These are phyloP conservation scores for Gordius sp. DNA, from an alignment of 2,888 invertebrate species.

Conservation along the genomic window DNA sequence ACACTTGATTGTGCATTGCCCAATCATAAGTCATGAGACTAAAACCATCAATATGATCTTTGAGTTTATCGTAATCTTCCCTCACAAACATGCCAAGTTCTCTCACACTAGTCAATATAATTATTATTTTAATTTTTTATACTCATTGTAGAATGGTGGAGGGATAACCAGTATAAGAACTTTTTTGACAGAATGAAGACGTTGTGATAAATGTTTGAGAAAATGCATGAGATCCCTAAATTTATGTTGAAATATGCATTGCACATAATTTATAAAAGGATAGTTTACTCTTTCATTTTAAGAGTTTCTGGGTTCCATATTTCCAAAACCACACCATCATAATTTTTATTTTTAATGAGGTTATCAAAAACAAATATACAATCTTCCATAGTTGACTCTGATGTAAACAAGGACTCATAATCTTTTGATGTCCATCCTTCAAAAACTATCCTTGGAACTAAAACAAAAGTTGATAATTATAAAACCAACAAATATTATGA, in stretches of 20 bases:
- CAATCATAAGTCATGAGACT: slow-evolving; percentile 92
- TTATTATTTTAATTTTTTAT: slow-evolving; percentile 14
- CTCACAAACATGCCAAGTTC: slow-evolving; percentile 40
- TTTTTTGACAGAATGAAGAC: slow-evolving; percentile 21
- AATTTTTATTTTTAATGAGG: slow-evolving; percentile 35
- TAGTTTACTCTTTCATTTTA: slow-evolving; percentile 33
- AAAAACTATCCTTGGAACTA: not conserved
- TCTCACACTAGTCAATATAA: slow-evolving; percentile 18
- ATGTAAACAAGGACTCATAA: not conserved
- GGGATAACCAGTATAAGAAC: slow-evolving; percentile 46
- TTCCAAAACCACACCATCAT: slow-evolving; percentile 68
- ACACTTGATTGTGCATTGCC: slow-evolving; percentile 20
- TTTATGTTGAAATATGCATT: slow-evolving; percentile 24
- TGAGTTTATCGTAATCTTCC: slow-evolving; percentile 48
- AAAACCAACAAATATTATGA: too few relatives aligned
- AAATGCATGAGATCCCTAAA: slow-evolving; percentile 19
- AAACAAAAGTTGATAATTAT: too few relatives aligned
- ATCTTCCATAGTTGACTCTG: not conserved
- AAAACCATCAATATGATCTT: slow-evolving; percentile 50
- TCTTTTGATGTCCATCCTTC: not conserved
- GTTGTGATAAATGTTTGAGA: slow-evolving; percentile 20
- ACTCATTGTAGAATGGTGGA: slow-evolving; percentile 34
- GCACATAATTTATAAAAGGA: slow-evolving; percentile 27
- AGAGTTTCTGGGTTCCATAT: slow-evolving; percentile 45
- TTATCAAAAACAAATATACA: slow-evolving; percentile 35